Base-by-base conservation (phyloP, 2,888 invertebrate species). In the Lucinisca nassula region DNA sequence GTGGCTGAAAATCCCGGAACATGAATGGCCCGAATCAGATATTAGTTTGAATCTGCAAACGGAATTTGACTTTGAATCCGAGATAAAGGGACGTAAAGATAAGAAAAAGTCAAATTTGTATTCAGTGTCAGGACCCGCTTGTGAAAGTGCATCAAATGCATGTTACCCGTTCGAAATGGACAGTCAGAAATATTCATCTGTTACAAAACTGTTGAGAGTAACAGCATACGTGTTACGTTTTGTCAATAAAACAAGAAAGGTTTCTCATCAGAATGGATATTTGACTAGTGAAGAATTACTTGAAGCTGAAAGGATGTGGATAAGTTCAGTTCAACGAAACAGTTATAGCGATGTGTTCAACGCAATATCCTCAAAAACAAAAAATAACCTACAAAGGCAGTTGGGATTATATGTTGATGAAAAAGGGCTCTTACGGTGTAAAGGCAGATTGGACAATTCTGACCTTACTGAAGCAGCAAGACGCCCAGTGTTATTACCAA, bases 111-210 rank as follows among this genome's bases (percentile, higher is more conserved):
- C 37, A 10, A 14, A 32, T 70, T 10, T 70, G 6, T 30, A 10
- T 32, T 70, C 70, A 21, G 3, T 14, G 24, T 10, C 17, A 32
- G 32, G 70, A 35, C 3, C 10, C 21, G 70, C 17, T 14, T 14
- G 8, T 32, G 38, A 35, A 73, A 37, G 2, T 12, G 12, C 17
- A 8, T 27, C 14, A 21, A 1, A 1, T 24, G 17, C 17, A 30
- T 27, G 35, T 55, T 21, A 78, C 1, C 78, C 83, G 27, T 78
- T 83, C 21, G 78, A 51, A 6, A 83, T 83, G 0, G 73, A 83
- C n/a, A 32, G 27, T 27, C 30, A 30, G 8, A 27, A 38, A 27
- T 76, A 73, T 74, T 83, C 83, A 27, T 78, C 83, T 45, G 32
- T 35, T 27, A 32, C 49, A 58, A 76, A 17, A 30, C 30, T 83